Conservation (phyloP, 2,888 invertebrate genomes). For the Lypha dubia region DNA sequence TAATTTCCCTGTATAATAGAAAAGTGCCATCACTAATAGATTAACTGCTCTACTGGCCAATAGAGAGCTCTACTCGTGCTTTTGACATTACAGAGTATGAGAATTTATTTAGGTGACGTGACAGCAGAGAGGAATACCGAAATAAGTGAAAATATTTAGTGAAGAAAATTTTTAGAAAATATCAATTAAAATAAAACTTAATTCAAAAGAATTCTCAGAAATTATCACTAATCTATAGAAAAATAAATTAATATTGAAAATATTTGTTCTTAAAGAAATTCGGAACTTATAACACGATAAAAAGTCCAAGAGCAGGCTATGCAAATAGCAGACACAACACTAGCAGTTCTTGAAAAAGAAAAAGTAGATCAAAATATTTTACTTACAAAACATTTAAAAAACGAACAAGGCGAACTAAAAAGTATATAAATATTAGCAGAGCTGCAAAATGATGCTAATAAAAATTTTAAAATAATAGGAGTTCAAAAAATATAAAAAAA, state of each 20-base stretch:
- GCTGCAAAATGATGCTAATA: constrained; percentile 47
- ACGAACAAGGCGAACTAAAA: constrained; percentile 4
- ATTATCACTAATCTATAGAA: background rate
- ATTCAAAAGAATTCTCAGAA: constrained; percentile 2
- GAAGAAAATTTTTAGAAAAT: constrained; percentile 39
- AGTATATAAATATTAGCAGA: background rate
- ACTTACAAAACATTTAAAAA: constrained; percentile 2
- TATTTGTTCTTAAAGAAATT: background rate
- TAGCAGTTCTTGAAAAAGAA: constrained; percentile 26
- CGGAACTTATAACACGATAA: constrained; percentile 5
- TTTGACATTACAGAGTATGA: constrained; percentile 42
- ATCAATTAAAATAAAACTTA: constrained; percentile 43
- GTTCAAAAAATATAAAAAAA: constrained; percentile 19
- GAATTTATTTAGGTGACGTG: constrained; percentile 65
- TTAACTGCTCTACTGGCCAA: background rate
- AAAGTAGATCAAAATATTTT: constrained; percentile 55
- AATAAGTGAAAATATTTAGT: constrained; percentile 61
- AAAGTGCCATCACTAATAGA: background rate
- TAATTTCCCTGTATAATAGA: no score
- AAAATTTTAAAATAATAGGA: constrained; percentile 48
- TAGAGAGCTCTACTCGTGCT: background rate
- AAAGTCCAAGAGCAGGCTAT: background rate
- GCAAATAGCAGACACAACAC: constrained; percentile 11
- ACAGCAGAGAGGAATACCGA: constrained; percentile 54
- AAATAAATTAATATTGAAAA: constrained; percentile 6